Conservation (phyloP, 2,888 invertebrate genomes). For the Cordylochernes scorpioides region DNA sequence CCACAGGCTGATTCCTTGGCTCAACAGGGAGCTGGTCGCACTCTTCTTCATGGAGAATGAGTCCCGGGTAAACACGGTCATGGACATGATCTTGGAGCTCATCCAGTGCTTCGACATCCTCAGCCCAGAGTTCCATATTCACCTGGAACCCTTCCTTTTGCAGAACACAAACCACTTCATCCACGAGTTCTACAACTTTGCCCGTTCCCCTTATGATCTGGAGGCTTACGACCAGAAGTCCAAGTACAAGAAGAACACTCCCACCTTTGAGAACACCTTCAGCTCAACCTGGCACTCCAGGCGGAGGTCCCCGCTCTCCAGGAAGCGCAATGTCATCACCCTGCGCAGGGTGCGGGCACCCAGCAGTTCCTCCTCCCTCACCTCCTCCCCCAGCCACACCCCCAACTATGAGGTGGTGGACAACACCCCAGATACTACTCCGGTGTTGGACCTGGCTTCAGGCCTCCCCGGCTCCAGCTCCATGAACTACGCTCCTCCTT, state of each 20-base stretch:
- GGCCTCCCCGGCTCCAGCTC: background rate
- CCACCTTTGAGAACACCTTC: too few relatives aligned
- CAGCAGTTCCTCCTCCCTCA: too few relatives aligned
- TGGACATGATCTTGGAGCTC: slow-evolving; percentile 38
- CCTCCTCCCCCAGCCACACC: too few relatives aligned
- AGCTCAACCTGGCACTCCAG: too few relatives aligned
- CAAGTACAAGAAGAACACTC: too few relatives aligned
- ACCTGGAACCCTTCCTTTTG: slow-evolving; percentile 39
- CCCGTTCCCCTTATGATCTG: slow-evolving; percentile 60
- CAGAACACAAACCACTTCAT: slow-evolving; percentile 53
- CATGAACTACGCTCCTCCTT: too few relatives aligned
- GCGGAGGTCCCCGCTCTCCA: too few relatives aligned
- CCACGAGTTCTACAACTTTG: slow-evolving; percentile 62
- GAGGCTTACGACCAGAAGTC: slow-evolving; percentile 35
- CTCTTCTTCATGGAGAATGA: slow-evolving; percentile 24
- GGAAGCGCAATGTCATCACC: too few relatives aligned
- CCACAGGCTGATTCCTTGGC: slow-evolving; percentile 58
- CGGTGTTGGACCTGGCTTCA: background rate
- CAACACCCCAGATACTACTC: background rate
- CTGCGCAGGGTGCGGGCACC: too few relatives aligned
- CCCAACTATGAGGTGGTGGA: too few relatives aligned
- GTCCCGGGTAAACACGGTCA: slow-evolving; percentile 27
- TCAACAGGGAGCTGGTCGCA: slow-evolving; percentile 55
- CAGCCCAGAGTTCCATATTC: slow-evolving; percentile 35
- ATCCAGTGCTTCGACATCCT: slow-evolving; percentile 29